Conservation (phyloP, 2,797 vertebrate species). For the Ceryle rudis region DNA sequence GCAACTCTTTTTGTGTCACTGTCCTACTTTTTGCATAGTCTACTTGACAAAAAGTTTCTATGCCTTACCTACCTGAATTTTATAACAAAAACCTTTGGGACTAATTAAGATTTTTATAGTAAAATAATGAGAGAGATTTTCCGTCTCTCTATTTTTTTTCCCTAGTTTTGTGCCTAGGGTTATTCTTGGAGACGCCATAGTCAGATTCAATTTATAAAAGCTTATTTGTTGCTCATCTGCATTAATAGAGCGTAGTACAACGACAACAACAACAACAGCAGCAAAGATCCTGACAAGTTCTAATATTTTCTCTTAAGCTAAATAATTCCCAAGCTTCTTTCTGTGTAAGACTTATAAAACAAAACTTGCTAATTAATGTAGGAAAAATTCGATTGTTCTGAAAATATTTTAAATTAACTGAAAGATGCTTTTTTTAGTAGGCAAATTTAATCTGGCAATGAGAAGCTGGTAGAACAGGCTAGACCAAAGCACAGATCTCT, state of each 20-base stretch:
- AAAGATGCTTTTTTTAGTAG: not conserved
- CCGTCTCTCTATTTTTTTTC: slow-evolving; percentile 10
- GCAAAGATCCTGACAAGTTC: slow-evolving; percentile 50
- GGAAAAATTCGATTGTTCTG: not conserved
- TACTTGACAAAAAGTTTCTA: slow-evolving; percentile 71
- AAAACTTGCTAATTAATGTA: slow-evolving; percentile 57
- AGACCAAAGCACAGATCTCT: slow-evolving; percentile 4
- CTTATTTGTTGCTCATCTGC: slow-evolving; percentile 70
- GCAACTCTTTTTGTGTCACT: slow-evolving; percentile 65
- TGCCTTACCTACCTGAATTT: slow-evolving; percentile 72
- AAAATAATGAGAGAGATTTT: slow-evolving; percentile 76
- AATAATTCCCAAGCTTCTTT: slow-evolving; percentile 37
- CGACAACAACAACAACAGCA: slow-evolving; percentile 28
- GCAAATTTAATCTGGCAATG: slow-evolving; percentile 25
- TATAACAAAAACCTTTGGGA: slow-evolving; percentile 78
- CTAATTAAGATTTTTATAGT: slow-evolving; percentile 82
- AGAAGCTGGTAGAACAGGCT: not conserved
- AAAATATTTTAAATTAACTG: not conserved
- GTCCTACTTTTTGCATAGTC: slow-evolving; percentile 59
- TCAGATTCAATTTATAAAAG: slow-evolving; percentile 73
- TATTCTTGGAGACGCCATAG: slow-evolving; percentile 66
- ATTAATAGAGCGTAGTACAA: slow-evolving; percentile 60
- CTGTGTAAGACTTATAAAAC: slow-evolving; percentile 19
- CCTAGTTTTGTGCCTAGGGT: slow-evolving; percentile 68
- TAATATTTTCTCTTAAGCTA: slow-evolving; percentile 74